Percentiles rank a stretch among this genome's conserved stretches.
phyloP scores from a whole-genome alignment of 1,140 invertebrate genomes.

The Scaptodrosophila lebanonensis region DNA sequence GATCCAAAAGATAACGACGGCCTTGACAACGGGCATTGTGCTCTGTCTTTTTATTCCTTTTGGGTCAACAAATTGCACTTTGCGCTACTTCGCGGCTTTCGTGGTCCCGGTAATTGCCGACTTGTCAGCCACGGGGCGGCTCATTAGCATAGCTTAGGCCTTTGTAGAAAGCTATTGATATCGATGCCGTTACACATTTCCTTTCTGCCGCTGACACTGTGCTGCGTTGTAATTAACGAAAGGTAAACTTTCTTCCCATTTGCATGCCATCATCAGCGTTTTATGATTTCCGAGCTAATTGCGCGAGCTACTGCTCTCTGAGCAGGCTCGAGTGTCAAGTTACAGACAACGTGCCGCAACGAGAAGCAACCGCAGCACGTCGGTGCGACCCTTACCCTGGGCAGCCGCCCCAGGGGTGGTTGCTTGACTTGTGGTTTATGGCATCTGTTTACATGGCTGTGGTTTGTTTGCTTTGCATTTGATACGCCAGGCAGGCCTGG shows the following conservation, averaged over 20 bases:
- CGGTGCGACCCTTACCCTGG: conserved; percentile 26
- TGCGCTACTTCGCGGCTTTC: conserved; percentile 32
- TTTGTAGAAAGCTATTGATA: conserved; percentile 26
- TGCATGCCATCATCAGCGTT: conserved; percentile 32
- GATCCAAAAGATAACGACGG: no score
- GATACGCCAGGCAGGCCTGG: conserved; percentile 2
- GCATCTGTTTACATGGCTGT: conserved; percentile 54
- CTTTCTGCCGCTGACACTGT: conserved; percentile 52
- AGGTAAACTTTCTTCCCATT: conserved; percentile 40
- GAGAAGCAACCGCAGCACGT: conserved; percentile 21
- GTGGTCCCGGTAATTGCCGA: conserved; percentile 46
- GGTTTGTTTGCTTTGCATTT: no score
- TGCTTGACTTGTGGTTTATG: conserved; percentile 54
- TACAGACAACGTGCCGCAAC: conserved; percentile 53
- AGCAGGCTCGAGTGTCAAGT: conserved; percentile 49
- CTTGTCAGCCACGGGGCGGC: conserved; percentile 14
- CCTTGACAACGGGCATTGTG: no score
- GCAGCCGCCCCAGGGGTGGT: conserved; percentile 13
- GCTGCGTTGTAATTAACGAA: conserved; percentile 31
- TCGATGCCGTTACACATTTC: background rate
- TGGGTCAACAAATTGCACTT: conserved; percentile 51
- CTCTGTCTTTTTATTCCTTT: no score
- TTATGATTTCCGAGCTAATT: conserved; percentile 46
- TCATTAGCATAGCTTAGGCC: conserved; percentile 54
- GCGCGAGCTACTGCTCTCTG: conserved; percentile 32